Percentiles rank a stretch among this genome's conserved stretches.
These are phyloP conservation scores for Carapus acus DNA, from an alignment of 2,797 vertebrate genomes.

Conservation along the genomic window DNA sequence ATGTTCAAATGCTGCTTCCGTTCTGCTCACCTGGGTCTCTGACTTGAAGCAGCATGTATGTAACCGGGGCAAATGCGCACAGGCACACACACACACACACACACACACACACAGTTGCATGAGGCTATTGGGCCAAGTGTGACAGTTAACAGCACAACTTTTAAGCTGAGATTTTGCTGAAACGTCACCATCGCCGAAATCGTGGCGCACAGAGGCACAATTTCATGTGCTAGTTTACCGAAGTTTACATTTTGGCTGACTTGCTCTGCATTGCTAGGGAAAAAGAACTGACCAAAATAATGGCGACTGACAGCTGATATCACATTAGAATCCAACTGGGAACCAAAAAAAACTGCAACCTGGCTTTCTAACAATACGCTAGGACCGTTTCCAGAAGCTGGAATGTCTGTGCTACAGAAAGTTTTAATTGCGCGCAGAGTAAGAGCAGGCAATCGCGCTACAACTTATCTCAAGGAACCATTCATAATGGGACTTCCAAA, in stretches of 20 bases:
- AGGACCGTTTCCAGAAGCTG: conserved; percentile 4
- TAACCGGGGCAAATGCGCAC: conserved; percentile 5
- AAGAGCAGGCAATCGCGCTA: neutral
- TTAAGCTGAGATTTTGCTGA: conserved; percentile 7
- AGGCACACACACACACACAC: too few species aligned
- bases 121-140: neutral
- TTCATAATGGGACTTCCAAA: too few species aligned
- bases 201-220: conserved; percentile 15
- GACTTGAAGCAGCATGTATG: conserved; percentile 19
- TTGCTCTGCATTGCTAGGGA: too few species aligned
- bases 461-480: too few species aligned
- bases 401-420: conserved; percentile 3
- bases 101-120: too few species aligned
- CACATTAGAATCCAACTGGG: neutral
- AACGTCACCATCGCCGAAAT: conserved; percentile 4
- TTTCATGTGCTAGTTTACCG: neutral
- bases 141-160: conserved; percentile 5
- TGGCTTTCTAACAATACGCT: conserved; percentile 2
- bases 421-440: conserved; percentile 11
- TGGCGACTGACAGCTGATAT: neutral
- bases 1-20: conserved; percentile 15
- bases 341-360: neutral
- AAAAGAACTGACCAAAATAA: too few species aligned
- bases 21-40: conserved; percentile 22
- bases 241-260: too few species aligned